Percentiles rank a stretch among this genome's conserved stretches.
Evolutionary conservation across 1,140 invertebrate species (phyloP).

Genomic region (Drosophila ananassae): DNA sequence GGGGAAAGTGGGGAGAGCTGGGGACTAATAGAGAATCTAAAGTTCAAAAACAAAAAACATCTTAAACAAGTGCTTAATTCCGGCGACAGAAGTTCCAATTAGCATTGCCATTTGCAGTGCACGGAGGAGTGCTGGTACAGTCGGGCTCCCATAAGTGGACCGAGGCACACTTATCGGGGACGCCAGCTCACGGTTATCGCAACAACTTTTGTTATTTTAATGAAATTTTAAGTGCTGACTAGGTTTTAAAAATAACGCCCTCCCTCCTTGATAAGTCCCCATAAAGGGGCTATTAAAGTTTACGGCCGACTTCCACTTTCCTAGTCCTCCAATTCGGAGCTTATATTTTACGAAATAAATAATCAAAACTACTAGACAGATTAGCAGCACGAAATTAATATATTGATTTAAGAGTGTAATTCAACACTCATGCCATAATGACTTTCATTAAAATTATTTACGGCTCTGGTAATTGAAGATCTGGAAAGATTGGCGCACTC

Average conservation of each 20-base stretch:
- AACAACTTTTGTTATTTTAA: slow-evolving; percentile 40
- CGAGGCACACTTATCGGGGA: slow-evolving; percentile 31
- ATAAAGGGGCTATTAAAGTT: slow-evolving; percentile 37
- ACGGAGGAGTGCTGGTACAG: slow-evolving; percentile 14
- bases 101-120: slow-evolving; percentile 2
- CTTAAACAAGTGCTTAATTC: slow-evolving; percentile 46
- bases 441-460: slow-evolving; percentile 28
- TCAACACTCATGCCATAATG: slow-evolving; percentile 15
- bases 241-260: slow-evolving; percentile 23
- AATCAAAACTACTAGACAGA: slow-evolving; percentile 34
- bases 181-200: slow-evolving; percentile 9
- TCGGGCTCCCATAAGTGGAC: slow-evolving; percentile 20
- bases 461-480: not conserved
- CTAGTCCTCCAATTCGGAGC: slow-evolving; percentile 4
- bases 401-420: slow-evolving; percentile 35
- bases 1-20: slow-evolving; percentile 9
- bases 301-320: slow-evolving; percentile 43
- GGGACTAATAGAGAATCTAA: not conserved
- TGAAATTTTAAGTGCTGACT: slow-evolving; percentile 41
- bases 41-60: slow-evolving; percentile 21
- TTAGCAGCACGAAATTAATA: slow-evolving; percentile 1
- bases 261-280: slow-evolving; percentile 28
- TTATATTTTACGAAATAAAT: not conserved
- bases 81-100: slow-evolving; percentile 44
- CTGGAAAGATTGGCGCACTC: not conserved